These are phyloP conservation scores for Nomada ferruginata DNA, from an alignment of 2,888 invertebrate genomes.

Conservation along the genomic window DNA sequence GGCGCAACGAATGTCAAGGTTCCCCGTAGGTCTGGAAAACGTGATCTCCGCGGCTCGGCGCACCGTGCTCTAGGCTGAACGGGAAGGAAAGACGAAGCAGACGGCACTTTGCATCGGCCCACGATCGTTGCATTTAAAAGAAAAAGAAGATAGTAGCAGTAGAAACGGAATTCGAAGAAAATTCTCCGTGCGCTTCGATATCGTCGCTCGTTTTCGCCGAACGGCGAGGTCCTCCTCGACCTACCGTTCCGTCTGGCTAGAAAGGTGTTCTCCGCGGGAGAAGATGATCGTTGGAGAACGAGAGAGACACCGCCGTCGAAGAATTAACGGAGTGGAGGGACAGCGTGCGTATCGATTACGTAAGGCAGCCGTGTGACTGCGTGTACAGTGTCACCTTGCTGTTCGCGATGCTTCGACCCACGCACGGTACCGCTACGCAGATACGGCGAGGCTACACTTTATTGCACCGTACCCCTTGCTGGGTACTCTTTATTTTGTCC, in stretches of 20 bases:
- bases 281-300: slow-evolving; percentile 8
- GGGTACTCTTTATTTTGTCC: too few relatives aligned
- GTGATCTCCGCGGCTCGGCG: neutral
- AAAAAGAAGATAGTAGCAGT: too few relatives aligned
- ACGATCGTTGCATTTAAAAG: neutral
- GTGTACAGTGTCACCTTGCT: slow-evolving; percentile 78
- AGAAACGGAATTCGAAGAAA: too few relatives aligned
- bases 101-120: neutral
- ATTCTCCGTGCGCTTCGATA: too few relatives aligned
- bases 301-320: slow-evolving; percentile 5
- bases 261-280: slow-evolving; percentile 35
- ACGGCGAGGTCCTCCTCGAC: slow-evolving; percentile 52
- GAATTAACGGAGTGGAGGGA: slow-evolving; percentile 25
- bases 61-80: neutral
- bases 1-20: slow-evolving; percentile 53
- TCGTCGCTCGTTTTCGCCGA: slow-evolving; percentile 47
- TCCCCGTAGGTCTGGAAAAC: slow-evolving; percentile 18
- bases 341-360: slow-evolving; percentile 62
- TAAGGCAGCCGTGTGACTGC: slow-evolving; percentile 66
- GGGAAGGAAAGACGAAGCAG: neutral
- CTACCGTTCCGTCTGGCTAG: slow-evolving; percentile 35
- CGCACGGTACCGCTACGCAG: slow-evolving; percentile 78
- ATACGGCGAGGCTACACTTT: too few relatives aligned
- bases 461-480: too few relatives aligned
- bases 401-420: slow-evolving; percentile 72